phyloP scores from a whole-genome alignment of 2,113 vertebrate genomes.

The Ranitomeya imitator region DNA sequence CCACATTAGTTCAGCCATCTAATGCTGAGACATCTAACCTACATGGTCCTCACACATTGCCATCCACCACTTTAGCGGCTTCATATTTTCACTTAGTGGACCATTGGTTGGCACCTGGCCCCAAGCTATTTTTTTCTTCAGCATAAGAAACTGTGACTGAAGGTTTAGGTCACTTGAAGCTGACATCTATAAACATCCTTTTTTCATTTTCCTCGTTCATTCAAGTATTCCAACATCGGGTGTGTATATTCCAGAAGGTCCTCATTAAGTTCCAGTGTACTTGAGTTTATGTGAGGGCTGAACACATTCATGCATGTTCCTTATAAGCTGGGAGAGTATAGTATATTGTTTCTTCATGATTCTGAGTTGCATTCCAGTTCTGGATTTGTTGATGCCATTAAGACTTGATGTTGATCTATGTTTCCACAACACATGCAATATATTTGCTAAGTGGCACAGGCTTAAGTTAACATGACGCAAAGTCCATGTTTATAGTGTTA shows the following conservation, averaged over 20 bases:
- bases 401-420: conserved; percentile 4
- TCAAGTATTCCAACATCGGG: background rate
- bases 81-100: background rate
- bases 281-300: background rate
- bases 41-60: background rate
- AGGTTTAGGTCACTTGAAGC: background rate
- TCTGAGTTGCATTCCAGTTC: conserved; percentile 4
- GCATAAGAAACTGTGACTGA: background rate
- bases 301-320: background rate
- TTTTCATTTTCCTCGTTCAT: background rate
- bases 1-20: background rate
- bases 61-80: background rate
- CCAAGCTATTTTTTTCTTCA: background rate
- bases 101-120: background rate
- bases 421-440: conserved; percentile 34
- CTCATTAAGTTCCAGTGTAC: background rate
- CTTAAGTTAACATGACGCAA: conserved; percentile 25
- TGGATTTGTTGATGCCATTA: conserved; percentile 1
- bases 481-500: background rate
- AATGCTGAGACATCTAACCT: background rate
- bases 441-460: conserved; percentile 22
- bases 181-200: background rate
- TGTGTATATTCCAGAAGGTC: background rate
- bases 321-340: background rate
- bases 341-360: background rate